These are phyloP conservation scores for Pangasius krempfi DNA, from an alignment of 2,797 vertebrate species.

Conservation along the genomic window DNA sequence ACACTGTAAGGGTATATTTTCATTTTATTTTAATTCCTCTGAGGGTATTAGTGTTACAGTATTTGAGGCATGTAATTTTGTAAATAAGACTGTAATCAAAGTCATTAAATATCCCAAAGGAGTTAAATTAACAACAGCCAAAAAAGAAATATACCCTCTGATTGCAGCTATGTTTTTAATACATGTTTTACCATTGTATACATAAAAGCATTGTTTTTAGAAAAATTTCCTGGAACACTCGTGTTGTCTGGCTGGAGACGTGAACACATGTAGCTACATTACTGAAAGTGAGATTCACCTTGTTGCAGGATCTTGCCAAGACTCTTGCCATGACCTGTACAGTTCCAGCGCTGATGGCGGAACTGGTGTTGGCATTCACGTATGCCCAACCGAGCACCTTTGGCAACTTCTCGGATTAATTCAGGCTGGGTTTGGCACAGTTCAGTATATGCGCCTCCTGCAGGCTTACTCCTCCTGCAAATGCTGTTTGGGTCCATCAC, in stretches of 20 bases:
- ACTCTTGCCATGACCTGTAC: constrained; percentile 85
- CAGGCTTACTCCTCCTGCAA: constrained; percentile 81
- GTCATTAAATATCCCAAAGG: neutral
- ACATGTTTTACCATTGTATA: neutral
- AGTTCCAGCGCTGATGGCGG: constrained; percentile 84
- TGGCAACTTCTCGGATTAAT: constrained; percentile 82
- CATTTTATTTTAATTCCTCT: neutral
- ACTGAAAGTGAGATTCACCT: constrained; percentile 69
- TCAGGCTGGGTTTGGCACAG: constrained; percentile 85
- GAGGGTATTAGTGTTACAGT: neutral
- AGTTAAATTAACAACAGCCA: constrained; percentile 2
- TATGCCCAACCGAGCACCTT: constrained; percentile 81
- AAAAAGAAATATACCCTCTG: neutral
- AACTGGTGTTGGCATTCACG: constrained; percentile 87
- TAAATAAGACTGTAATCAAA: constrained; percentile 9
- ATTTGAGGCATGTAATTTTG: neutral
- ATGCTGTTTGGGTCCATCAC: constrained; percentile 88
- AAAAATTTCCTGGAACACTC: constrained; percentile 17
- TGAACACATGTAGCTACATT: neutral
- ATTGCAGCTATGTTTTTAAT: neutral
- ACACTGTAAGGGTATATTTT: neutral
- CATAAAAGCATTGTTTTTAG: constrained; percentile 19
- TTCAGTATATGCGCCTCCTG: constrained; percentile 79
- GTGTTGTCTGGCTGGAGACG: too few species aligned
- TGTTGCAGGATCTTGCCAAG: constrained; percentile 86